These are phyloP conservation scores for Sula dactylatra DNA, from an alignment of 2,113 vertebrate genomes.

Conservation along the genomic window DNA sequence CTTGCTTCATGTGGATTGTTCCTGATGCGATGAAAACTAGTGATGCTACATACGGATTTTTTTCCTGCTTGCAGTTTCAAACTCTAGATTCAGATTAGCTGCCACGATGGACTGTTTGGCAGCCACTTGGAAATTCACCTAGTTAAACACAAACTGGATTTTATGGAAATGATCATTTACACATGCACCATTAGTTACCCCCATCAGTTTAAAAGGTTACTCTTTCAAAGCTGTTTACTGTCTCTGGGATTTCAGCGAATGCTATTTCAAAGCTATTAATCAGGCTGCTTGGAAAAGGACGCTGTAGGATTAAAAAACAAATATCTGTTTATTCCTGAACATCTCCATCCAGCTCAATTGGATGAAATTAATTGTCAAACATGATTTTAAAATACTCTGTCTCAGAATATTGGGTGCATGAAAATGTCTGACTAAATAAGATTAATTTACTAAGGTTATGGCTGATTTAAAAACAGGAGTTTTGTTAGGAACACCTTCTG, in stretches of 20 bases:
- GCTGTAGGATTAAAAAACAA: slow-evolving; percentile 21
- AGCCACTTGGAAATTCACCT: not conserved
- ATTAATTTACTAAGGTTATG: not conserved
- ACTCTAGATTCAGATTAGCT: not conserved
- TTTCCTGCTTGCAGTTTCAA: not conserved
- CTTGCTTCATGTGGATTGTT: not conserved
- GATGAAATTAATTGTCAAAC: slow-evolving; percentile 6
- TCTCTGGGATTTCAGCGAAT: not conserved
- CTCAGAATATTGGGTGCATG: not conserved
- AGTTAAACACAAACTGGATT: not conserved
- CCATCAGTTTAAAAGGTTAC: not conserved
- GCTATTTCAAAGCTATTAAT: slow-evolving; percentile 43
- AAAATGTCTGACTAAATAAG: not conserved
- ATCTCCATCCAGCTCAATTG: not conserved
- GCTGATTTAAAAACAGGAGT: not conserved
- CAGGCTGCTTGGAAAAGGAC: not conserved
- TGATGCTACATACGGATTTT: not conserved
- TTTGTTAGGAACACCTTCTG: not conserved
- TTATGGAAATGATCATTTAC: not conserved
- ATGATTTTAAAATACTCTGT: not conserved
- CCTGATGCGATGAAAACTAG: not conserved
- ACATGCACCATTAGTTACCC: not conserved
- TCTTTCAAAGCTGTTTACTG: slow-evolving; percentile 26
- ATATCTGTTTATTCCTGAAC: not conserved
- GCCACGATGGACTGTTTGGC: not conserved